Base-by-base conservation (phyloP, 2,113 vertebrate genomes). In the Megaptera novaeangliae region DNA sequence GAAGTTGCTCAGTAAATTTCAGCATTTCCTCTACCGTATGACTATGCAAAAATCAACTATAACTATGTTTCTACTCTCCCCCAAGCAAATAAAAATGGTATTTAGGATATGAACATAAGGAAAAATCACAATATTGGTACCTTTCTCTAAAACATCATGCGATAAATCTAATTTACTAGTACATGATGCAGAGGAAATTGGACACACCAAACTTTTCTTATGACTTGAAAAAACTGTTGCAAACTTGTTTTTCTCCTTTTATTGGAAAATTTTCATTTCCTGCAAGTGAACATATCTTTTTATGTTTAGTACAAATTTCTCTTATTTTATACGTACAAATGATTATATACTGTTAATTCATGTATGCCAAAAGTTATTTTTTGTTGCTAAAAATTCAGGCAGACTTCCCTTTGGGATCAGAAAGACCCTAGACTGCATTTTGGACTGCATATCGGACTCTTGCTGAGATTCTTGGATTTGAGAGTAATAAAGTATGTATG, bases 221-320 rank as follows among this genome's bases (percentile, higher is more conserved):
- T 90, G 41, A 93, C 27, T 85, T 91, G 83, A 89, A 89, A 31
- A 90, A 96, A 93, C 49, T 49, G 25, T 68, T 94, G 55, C 39
- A 68, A 92, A 89, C n/a, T 82, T n/a, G 13, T 39, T 84, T 98
- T 94, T 88, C 31, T 90, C 41, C 69, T 94, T 93, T 93, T 27
- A 52, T 75, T 92, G 49, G 57, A 91, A 95, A 84, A 64, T 39
- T 90, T 96, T 95, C 41, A 59, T 81, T 86, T 94, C 64, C 8
- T 75, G 17, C 49, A 96, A 84, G 61, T 39, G 64, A 97, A 86
- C 4, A 61, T 77, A 77, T 64, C 44, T 95, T 93, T 95, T 75
- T 41, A 77, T 64, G 21, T 83, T 94, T 75, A 91, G 75, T 39
- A n/a, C 49, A 92, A 75, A 75, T 39, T 75, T 85, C 44, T 88